A percentile compares a stretch with the other conserved stretches of the same genome.
Evolutionary conservation across 2,797 vertebrate species (phyloP).

Genomic region (Aplochiton taeniatus): DNA sequence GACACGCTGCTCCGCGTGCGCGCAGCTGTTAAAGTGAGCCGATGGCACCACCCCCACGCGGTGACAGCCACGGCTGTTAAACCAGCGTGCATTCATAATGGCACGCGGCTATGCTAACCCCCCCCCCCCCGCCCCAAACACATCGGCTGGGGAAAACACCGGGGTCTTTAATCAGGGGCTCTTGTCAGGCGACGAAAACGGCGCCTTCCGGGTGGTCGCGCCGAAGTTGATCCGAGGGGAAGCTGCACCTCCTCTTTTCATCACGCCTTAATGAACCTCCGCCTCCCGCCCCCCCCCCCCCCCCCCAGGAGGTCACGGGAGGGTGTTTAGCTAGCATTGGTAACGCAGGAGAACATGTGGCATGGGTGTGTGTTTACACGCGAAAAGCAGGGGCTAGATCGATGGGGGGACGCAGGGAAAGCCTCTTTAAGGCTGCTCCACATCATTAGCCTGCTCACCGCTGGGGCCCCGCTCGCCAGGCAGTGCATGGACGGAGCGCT

Average conservation of each 20-base stretch:
- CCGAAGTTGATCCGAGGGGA: neutral
- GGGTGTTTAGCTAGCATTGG: conserved; percentile 1
- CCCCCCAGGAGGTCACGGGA: neutral
- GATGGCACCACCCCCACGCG: neutral
- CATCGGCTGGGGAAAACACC: conserved; percentile 39
- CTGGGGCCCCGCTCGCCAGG: neutral
- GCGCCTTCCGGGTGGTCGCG: too few relatives aligned
- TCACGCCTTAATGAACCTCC: conserved; percentile 13
- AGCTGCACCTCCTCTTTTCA: neutral
- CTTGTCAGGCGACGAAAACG: conserved; percentile 19
- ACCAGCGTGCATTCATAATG: conserved; percentile 46
- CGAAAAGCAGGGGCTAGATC: conserved; percentile 17
- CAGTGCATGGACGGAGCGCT: conserved; percentile 15
- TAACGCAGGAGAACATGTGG: neutral
- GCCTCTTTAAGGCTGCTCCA: conserved; percentile 24
- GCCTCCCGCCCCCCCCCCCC: neutral
- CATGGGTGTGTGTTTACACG: neutral
- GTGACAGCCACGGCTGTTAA: conserved; percentile 25
- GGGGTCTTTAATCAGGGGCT: conserved; percentile 42
- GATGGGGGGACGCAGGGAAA: conserved; percentile 12
- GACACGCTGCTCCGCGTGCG: neutral
- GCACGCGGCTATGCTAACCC: conserved; percentile 2
- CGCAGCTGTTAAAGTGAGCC: neutral
- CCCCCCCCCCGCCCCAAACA: too few relatives aligned
- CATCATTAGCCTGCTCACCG: conserved; percentile 39